These are phyloP conservation scores for Hoplodrina blanda DNA, from an alignment of 2,888 invertebrate genomes.

Conservation along the genomic window DNA sequence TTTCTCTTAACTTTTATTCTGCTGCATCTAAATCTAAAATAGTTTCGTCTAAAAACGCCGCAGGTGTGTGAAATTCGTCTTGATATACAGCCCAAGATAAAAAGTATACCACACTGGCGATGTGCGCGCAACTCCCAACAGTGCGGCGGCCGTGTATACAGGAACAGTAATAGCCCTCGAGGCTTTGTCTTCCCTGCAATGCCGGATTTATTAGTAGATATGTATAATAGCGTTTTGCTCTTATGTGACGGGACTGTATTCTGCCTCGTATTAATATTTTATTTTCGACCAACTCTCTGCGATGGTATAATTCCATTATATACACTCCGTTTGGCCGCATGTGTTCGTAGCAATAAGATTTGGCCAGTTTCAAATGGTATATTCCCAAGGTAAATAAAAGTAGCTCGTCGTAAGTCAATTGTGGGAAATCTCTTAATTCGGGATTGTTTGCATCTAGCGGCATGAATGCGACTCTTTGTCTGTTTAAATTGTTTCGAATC, in stretches of 20 bases:
- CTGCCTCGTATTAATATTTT: conserved; percentile 28
- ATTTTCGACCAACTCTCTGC: conserved; percentile 4
- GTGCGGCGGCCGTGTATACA: conserved; percentile 36
- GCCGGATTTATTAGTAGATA: conserved; percentile 16
- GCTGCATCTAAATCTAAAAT: conserved; percentile 10
- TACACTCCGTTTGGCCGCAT: conserved; percentile 37
- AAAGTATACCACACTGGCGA: conserved; percentile 18
- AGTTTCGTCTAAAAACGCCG: conserved; percentile 15
- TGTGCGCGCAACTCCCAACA: conserved; percentile 19
- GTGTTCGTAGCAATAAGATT: conserved; percentile 37
- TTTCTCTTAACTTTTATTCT: conserved; percentile 17
- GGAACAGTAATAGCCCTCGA: conserved; percentile 30
- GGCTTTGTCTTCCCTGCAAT: conserved; percentile 24
- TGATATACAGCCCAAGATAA: conserved; percentile 17
- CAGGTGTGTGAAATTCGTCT: conserved; percentile 6
- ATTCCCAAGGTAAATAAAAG: conserved; percentile 18
- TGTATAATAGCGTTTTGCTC: conserved; percentile 11
- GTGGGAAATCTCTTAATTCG: conserved; percentile 19
- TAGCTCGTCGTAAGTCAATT: conserved; percentile 16
- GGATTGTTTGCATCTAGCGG: conserved; percentile 20
- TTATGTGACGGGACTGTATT: conserved; percentile 19
- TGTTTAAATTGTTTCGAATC: conserved; percentile 8
- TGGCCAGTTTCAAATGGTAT: conserved; percentile 34
- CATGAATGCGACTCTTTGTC: conserved; percentile 22
- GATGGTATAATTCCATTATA: conserved; percentile 33